Evolutionary conservation across 2,888 invertebrate species (phyloP), one percentile per base, ranked within the genome.

Genomic region (Dinocampus coccinellae): DNA sequence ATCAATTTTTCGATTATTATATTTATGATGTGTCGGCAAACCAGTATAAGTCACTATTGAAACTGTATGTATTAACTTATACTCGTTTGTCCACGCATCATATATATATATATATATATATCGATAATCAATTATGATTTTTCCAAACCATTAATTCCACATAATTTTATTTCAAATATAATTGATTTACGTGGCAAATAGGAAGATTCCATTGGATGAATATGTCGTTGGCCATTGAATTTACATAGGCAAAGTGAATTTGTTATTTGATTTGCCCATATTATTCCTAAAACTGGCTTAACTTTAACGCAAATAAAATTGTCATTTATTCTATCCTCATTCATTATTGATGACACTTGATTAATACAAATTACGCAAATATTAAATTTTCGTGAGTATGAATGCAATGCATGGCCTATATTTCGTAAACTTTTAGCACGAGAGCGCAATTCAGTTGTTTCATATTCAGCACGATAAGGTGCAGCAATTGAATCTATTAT

Each of bases 401-500:
- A 85, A 62, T 91, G 90, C 53, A 95, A 84, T 58, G 88, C 86
- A 47, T 88, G 85, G 0, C 91, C 92, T 75, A 94, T 85, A 69
- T 85, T 85, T 70, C 91, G 88, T 79, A 93, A 88, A 73, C 91
- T 90, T 55, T 89, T 88, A 1, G 92, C 90, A 78, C 93, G 88
- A 77, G 89, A 86, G 52, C 85, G 83, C 65, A 88, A 84, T 67
- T 90, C 88, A n/a, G 88, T 87, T 65, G 89, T 88, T 58, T 90
- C 89, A 78, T 90, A 90, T 71, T 91, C 91, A 68, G 87, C 85
- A 36, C 93, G 89, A 85, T 92, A 94, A 36, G 92, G 87, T 1
- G 92, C 94, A 10, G 94, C 93, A 73, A 95, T 91, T 0, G 94
- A 94, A 84, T 95, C 94, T 20, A 95, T 89, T 10, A 95, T 85